Evolutionary conservation across 1,140 invertebrate genomes (phyloP).

Genomic region (Yoshiicerus persimilis): DNA sequence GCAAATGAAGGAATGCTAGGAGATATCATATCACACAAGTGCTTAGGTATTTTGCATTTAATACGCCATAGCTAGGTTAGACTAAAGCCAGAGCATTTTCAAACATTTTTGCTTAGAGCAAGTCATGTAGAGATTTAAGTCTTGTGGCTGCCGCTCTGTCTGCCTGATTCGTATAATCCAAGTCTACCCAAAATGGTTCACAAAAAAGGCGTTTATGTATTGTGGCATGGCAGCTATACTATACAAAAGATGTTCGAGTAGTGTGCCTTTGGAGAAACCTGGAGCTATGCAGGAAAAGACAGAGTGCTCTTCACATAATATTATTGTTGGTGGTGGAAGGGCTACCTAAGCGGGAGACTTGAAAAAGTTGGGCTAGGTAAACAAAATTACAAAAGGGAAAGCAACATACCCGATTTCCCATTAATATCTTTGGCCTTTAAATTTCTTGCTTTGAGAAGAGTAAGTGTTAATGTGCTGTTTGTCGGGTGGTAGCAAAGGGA

Average conservation of each 20-base stretch:
- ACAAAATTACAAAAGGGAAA: neutral
- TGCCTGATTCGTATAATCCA: neutral
- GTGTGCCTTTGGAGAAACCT: neutral
- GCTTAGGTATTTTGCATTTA: no score
- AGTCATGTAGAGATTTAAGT: neutral
- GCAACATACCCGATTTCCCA: conserved; percentile 86
- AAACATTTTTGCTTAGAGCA: neutral
- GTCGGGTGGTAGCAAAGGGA: conserved; percentile 90
- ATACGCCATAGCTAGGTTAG: no score
- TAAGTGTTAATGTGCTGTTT: conserved; percentile 82
- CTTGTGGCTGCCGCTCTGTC: neutral
- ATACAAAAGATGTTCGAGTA: neutral
- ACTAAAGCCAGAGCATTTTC: neutral
- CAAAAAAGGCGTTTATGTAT: neutral
- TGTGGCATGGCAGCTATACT: neutral
- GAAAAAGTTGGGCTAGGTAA: no score
- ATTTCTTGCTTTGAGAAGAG: conserved; percentile 85
- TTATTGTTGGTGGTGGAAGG: no score
- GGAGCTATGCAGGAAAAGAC: neutral
- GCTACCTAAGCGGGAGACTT: no score
- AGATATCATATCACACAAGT: no score
- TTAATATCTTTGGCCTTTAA: conserved; percentile 93
- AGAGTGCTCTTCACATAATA: neutral
- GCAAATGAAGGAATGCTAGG: no score
- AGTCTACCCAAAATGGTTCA: neutral